Evolutionary conservation across 2,888 invertebrate genomes (phyloP), one percentile per base, ranked within the genome.

Genomic region (Oegoconia quadripuncta): DNA sequence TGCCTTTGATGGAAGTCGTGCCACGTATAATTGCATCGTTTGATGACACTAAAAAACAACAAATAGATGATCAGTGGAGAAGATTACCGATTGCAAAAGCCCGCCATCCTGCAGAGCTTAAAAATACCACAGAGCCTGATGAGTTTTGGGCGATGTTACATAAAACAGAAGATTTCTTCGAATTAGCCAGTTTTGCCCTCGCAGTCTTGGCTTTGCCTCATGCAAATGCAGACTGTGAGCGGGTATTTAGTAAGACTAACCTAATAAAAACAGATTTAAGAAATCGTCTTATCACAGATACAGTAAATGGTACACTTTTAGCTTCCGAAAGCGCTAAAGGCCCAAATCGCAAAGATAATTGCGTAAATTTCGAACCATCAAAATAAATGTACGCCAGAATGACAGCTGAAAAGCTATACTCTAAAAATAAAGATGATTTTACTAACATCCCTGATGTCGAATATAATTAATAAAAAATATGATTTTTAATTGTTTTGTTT

Each of bases 141-240:
- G 29, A 42, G 26, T 41, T 48, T 42, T 44, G 40, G 42, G 42
- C 44, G 3, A 16, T 32, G 23, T 38, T 43, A 46, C 36, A 31
- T 16, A 43, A 46, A 39, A 45, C 37, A 31, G 39, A 44, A 39
- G 33, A 41, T 22, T 47, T 47, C 32, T 27, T 15, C 39, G 39
- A 47, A 18, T 25, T 47, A 37, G 41, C 39, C 13, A 12, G 20
- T 34, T 47, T 44, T 41, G 39, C 43, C 31, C 25, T 39, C 11
- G 28, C 15, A 26, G 26, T 34, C 4, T n/a, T n/a, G n/a, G n/a
- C n/a, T n/a, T 16, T 37, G 20, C 5, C 37, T 23, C 25, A 20
- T 20, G 20, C 20, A 20, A 37, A 37, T 30, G 29, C 37, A 15
- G 37, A 37, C 30, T 37, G 37, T 23, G 37, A 37, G 12, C 20